Evolutionary conservation across 2,113 vertebrate species (phyloP).

Genomic region (Lanius collurio): DNA sequence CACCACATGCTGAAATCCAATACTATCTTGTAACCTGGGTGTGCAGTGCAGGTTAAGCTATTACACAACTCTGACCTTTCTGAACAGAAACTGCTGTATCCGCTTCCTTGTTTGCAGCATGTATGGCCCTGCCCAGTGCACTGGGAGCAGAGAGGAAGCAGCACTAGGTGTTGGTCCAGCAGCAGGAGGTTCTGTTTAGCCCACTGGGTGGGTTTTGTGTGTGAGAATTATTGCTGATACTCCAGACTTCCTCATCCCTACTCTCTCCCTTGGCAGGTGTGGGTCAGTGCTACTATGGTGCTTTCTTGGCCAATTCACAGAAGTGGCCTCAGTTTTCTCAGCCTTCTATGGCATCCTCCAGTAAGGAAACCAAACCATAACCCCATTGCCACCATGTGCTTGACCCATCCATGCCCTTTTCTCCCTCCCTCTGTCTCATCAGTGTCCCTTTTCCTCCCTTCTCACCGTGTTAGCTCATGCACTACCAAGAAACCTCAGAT

Average conservation of each 20-base stretch:
- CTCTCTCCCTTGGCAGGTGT: accelerated
- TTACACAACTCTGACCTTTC: neutral
- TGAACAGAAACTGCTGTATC: accelerated
- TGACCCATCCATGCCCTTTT: accelerated
- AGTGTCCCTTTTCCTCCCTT: neutral
- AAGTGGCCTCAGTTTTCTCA: neutral
- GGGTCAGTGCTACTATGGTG: accelerated
- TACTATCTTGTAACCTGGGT: neutral
- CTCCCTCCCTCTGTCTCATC: neutral
- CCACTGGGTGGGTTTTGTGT: neutral
- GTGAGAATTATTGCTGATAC: neutral
- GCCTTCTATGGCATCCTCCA: accelerated
- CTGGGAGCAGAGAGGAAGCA: neutral
- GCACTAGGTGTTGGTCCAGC: accelerated
- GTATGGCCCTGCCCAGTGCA: accelerated
- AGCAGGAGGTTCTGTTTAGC: neutral
- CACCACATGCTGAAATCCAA: neutral
- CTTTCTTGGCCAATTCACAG: accelerated
- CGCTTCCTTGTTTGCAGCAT: neutral
- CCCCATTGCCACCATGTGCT: accelerated
- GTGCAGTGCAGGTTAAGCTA: neutral
- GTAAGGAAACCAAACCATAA: neutral
- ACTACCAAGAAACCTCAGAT: neutral
- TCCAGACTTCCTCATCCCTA: neutral
- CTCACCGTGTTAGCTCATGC: accelerated